These are phyloP conservation scores for Phylloscopus trochiloides DNA, from an alignment of 2,113 vertebrate genomes.

Conservation along the genomic window DNA sequence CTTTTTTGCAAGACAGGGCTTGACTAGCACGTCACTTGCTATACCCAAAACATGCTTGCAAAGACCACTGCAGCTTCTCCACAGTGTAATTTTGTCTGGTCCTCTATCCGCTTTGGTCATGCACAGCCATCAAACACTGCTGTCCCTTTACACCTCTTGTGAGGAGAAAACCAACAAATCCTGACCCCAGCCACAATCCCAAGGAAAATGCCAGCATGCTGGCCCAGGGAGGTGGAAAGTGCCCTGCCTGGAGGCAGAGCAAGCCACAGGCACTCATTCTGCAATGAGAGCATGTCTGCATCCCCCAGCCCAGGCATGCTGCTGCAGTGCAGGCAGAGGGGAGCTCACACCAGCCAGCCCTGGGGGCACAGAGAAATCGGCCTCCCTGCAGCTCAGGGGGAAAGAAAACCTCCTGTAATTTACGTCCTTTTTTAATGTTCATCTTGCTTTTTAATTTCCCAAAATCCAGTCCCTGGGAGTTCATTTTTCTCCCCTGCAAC, in stretches of 20 bases:
- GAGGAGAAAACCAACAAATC: rapidly evolving
- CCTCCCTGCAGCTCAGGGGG: not conserved
- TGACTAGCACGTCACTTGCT: not conserved
- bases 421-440: not conserved
- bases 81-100: not conserved
- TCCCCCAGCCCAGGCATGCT: not conserved
- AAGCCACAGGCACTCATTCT: rapidly evolving
- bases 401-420: not conserved
- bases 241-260: rapidly evolving
- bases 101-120: not conserved
- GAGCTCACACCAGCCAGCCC: not conserved
- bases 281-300: not conserved
- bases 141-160: rapidly evolving
- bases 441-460: not conserved
- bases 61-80: not conserved
- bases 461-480: not conserved
- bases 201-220: not conserved
- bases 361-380: not conserved
- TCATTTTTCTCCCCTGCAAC: not conserved
- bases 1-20: not conserved
- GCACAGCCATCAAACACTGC: not conserved
- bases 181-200: not conserved
- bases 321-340: not conserved
- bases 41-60: not conserved
- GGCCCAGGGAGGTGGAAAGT: rapidly evolving